These are phyloP conservation scores for Diaprepes abbreviatus DNA, from an alignment of 2,888 invertebrate genomes.

Conservation along the genomic window DNA sequence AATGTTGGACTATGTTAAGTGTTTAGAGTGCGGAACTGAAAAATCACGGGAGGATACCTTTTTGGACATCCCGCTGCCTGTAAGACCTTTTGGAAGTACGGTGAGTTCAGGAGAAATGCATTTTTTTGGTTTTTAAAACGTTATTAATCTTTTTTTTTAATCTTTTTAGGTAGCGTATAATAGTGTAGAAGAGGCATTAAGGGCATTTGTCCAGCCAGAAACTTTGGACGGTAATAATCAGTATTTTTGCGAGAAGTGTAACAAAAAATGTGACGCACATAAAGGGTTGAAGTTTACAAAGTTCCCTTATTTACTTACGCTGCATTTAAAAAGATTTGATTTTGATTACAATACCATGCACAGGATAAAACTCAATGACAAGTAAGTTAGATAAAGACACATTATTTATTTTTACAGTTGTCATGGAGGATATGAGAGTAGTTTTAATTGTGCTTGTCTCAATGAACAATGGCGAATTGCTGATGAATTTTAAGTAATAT, in stretches of 20 bases:
- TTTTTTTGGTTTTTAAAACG: not conserved
- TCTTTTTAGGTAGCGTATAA: constrained; percentile 75
- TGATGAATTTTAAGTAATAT: too few species aligned
- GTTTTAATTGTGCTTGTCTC: too few species aligned
- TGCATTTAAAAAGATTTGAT: constrained; percentile 91
- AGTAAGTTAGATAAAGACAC: too few species aligned
- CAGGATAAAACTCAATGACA: constrained; percentile 89
- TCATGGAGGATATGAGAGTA: too few species aligned
- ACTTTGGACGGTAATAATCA: constrained; percentile 87
- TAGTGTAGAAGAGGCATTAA: constrained; percentile 85
- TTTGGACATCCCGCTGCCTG: constrained; percentile 88
- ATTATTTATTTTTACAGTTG: too few species aligned
- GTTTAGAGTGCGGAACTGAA: constrained; percentile 86
- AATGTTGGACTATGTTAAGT: constrained; percentile 92
- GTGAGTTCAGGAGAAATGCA: constrained; percentile 21
- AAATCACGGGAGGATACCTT: constrained; percentile 87
- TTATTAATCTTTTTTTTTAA: not conserved
- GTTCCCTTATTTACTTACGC: constrained; percentile 88
- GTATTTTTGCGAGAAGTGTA: constrained; percentile 88
- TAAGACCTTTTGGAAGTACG: constrained; percentile 83
- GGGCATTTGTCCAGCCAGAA: constrained; percentile 88
- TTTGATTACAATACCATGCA: constrained; percentile 89
- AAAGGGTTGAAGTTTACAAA: constrained; percentile 89
- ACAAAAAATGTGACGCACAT: constrained; percentile 89
- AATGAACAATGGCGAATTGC: too few species aligned